Base-by-base conservation (phyloP, 2,888 invertebrate species). In the Dione vanillae region DNA sequence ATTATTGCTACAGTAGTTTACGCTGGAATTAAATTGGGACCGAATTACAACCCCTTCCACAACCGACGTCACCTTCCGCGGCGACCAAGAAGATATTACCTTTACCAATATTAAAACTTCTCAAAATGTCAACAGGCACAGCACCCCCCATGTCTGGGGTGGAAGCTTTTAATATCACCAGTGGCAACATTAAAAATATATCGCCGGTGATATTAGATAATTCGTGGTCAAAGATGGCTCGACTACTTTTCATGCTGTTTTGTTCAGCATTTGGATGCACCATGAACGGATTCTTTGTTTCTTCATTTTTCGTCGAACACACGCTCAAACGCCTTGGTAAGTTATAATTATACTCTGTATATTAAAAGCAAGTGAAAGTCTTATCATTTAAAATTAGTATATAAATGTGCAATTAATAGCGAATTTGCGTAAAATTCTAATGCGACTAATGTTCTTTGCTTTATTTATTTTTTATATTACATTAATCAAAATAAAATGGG, bases 181-280 rank as follows among this genome's bases (percentile, higher is more conserved):
- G 40, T 56, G 69, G 47, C 5, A 59, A 54, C 40, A 64, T 5
- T 3, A 56, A 56, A 56, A 70, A 76, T 0, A 10, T 70, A 0
- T 96, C 96, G 0, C 96, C 96, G 6, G 94, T 96, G 37, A 95
- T 95, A 0, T 81, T 96, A 37, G 95, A 94, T 76, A 88, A 94
- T 0, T 95, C 95, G 70, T 96, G 96, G 96, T 94, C 96, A 7
- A 92, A 95, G 35, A 92, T 96, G 35, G 95, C 94, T 1, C 90
- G 96, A 14, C 92, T 97, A 0, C 83, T 96, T 8, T 86, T 96
- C 16, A 64, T 87, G n/a, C 47, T 83, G 0, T 3, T 74, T 0
- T 76, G 75, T 35, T 65, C 83, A 0, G 65, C 68, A 0, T 1
- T 81, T 0, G 88, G 88, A 0, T 78, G 80, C 0, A 77, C 77